These are phyloP conservation scores for Vanacampus margaritifer DNA, from an alignment of 2,113 vertebrate genomes.

Conservation along the genomic window DNA sequence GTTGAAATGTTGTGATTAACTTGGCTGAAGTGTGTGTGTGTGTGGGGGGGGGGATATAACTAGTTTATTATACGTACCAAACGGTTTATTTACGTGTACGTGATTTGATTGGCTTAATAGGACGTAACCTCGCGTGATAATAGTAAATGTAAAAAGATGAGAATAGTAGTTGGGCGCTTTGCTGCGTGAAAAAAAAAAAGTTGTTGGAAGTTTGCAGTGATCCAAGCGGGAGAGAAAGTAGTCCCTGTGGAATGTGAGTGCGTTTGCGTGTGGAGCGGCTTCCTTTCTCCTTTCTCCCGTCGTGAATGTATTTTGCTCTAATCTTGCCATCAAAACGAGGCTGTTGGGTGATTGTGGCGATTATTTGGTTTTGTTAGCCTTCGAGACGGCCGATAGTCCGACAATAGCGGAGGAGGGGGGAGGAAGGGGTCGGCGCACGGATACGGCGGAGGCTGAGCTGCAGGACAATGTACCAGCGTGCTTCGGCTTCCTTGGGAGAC, in stretches of 20 bases:
- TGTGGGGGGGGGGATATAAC: too few relatives aligned
- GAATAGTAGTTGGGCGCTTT: not conserved
- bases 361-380: slow-evolving; percentile 1
- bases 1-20: not conserved
- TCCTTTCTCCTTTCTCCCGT: not conserved
- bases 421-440: slow-evolving; percentile 63
- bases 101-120: not conserved
- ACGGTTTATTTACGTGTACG: not conserved
- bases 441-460: slow-evolving; percentile 64
- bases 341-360: not conserved
- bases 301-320: not conserved
- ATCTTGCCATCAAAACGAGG: not conserved
- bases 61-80: not conserved
- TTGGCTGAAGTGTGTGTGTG: too few relatives aligned
- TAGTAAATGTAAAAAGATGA: not conserved
- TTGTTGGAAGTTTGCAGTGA: not conserved
- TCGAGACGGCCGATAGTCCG: slow-evolving; percentile 40
- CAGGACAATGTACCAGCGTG: slow-evolving; percentile 65
- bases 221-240: slow-evolving; percentile 55
- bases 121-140: not conserved
- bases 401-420: slow-evolving; percentile 53
- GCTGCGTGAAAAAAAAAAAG: not conserved
- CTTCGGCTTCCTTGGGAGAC: slow-evolving; percentile 21
- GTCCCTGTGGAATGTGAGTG: slow-evolving; percentile 58
- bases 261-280: not conserved